Evolutionary conservation across 2,888 invertebrate genomes (phyloP).

Genomic region (Erannis defoliaria): DNA sequence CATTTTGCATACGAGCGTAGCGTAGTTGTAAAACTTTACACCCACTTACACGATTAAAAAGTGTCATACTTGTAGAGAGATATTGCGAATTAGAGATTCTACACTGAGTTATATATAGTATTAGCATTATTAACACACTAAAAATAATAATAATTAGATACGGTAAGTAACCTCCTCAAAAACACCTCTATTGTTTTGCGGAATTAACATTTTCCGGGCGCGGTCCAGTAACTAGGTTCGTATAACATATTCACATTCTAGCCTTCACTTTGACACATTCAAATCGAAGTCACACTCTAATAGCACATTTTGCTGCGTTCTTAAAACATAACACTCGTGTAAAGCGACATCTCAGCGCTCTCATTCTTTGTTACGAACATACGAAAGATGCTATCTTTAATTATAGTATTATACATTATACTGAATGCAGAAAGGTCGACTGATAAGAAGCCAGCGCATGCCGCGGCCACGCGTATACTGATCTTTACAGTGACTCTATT

Average conservation of each 20-base stretch:
- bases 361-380: slow-evolving; percentile 21
- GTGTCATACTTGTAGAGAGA: no score
- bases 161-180: no score
- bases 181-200: no score
- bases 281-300: slow-evolving; percentile 3
- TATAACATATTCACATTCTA: neutral
- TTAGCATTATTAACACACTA: no score
- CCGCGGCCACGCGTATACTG: slow-evolving; percentile 57
- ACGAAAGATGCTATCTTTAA: slow-evolving; percentile 24
- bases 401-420: slow-evolving; percentile 29
- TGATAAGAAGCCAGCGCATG: slow-evolving; percentile 72
- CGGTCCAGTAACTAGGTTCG: neutral
- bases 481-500: slow-evolving; percentile 44
- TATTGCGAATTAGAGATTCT: no score
- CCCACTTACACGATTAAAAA: no score
- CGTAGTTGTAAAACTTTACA: no score
- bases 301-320: slow-evolving; percentile 2
- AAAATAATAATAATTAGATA: no score
- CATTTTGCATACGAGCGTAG: no score
- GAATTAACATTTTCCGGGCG: no score
- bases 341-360: slow-evolving; percentile 14
- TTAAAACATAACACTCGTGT: slow-evolving; percentile 16
- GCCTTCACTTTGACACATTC: slow-evolving; percentile 11
- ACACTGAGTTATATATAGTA: no score
- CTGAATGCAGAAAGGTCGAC: slow-evolving; percentile 63